Conservation (phyloP, 2,113 vertebrate genomes). For the Labeo catla region DNA sequence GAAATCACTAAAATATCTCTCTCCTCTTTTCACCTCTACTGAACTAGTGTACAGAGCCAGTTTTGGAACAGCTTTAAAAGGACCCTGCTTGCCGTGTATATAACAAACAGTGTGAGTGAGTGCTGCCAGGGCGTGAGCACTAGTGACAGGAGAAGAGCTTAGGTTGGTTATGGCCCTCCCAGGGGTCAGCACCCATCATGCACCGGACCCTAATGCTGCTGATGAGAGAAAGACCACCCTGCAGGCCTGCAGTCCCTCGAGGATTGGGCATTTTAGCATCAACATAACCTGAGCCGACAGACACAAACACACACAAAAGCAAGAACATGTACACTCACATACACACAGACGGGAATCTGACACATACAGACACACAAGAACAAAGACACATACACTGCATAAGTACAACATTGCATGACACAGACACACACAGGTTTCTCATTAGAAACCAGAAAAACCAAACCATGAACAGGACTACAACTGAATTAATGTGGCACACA, state of each 20-base stretch:
- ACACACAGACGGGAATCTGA: conserved; percentile 24
- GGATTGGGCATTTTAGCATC: conserved; percentile 71
- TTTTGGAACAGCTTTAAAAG: neutral
- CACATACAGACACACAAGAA: conserved; percentile 32
- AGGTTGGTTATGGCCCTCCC: conserved; percentile 63
- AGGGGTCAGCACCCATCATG: conserved; percentile 79
- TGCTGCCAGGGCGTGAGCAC: conserved; percentile 35
- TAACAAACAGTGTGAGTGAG: conserved; percentile 66
- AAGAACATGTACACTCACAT: conserved; percentile 42
- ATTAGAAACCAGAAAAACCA: neutral
- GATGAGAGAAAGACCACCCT: conserved; percentile 77
- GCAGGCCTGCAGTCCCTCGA: conserved; percentile 63
- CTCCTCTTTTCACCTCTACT: neutral
- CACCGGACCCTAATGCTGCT: conserved; percentile 76
- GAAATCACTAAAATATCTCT: neutral
- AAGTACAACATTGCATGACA: neutral
- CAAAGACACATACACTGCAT: neutral
- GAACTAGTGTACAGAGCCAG: neutral
- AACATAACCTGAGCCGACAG: conserved; percentile 78
- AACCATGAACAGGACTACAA: neutral
- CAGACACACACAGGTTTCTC: neutral
- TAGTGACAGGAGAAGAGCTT: conserved; percentile 69
- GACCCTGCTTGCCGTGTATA: neutral
- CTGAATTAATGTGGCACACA: conserved; percentile 1
- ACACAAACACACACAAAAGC: conserved; percentile 41